phyloP scores from a whole-genome alignment of 92 coral and sea anemone genomes.

The Umimayanthus kanabou region DNA sequence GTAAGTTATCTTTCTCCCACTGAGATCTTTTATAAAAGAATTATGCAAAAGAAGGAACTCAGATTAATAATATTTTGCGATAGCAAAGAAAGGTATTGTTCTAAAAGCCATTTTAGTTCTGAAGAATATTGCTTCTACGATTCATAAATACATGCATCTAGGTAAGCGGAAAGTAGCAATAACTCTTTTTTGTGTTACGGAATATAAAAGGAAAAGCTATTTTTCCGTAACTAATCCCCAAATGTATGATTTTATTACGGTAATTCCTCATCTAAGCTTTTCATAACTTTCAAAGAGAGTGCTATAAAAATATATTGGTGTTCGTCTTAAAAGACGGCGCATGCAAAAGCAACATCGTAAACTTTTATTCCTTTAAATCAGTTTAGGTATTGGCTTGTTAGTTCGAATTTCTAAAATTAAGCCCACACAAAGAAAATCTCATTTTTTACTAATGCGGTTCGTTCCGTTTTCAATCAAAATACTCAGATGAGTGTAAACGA shows the following conservation, averaged over 20 bases:
- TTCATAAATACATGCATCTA: background rate
- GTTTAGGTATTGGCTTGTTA: background rate
- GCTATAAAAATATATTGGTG: too few relatives aligned
- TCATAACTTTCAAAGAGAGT: background rate
- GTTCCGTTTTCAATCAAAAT: too few relatives aligned
- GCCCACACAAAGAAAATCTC: background rate
- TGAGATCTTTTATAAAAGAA: background rate
- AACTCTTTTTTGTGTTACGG: background rate
- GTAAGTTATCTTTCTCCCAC: background rate
- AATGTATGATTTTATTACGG: too few relatives aligned
- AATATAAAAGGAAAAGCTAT: too few relatives aligned
- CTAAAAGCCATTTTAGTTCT: background rate
- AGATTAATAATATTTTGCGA: background rate
- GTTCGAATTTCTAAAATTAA: background rate
- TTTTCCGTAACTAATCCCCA: background rate
- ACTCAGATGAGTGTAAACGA: too few relatives aligned
- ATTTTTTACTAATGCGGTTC: background rate
- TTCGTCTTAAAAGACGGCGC: background rate
- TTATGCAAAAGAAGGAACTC: background rate
- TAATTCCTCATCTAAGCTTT: background rate
- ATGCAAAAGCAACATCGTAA: background rate
- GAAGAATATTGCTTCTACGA: background rate
- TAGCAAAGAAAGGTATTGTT: background rate
- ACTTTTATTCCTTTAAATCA: too few relatives aligned
- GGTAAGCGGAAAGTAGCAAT: background rate